These are phyloP conservation scores for Pachydiplax longipennis DNA, from an alignment of 2,888 invertebrate species.

Conservation along the genomic window DNA sequence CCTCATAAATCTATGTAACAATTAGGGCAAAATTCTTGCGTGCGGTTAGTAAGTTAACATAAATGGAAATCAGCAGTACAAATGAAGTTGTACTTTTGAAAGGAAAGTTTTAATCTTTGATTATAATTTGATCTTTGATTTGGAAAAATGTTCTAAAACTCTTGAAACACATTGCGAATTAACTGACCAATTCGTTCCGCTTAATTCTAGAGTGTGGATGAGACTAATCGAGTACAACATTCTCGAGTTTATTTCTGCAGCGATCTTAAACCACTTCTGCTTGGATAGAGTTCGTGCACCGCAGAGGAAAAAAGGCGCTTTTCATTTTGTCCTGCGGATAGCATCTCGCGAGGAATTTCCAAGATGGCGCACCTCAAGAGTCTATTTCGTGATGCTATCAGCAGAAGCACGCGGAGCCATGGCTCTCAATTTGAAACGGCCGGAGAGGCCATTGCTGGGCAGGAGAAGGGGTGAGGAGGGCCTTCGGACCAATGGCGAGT, in stretches of 20 bases:
- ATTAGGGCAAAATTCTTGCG: too few species aligned
- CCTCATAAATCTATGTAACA: too few species aligned
- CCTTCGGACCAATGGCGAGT: slow-evolving; percentile 32
- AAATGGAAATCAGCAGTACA: too few species aligned
- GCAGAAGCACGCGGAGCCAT: background rate
- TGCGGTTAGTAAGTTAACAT: too few species aligned
- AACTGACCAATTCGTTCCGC: too few species aligned
- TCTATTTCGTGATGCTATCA: slow-evolving; percentile 3
- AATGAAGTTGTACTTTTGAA: too few species aligned
- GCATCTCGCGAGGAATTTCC: slow-evolving; percentile 7
- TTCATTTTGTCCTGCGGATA: background rate
- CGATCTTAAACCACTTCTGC: background rate
- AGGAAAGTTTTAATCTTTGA: too few species aligned
- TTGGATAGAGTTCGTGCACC: background rate
- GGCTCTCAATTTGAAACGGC: slow-evolving; percentile 33
- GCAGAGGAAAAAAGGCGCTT: background rate
- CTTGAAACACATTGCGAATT: too few species aligned
- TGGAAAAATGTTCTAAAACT: too few species aligned
- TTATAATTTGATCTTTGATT: too few species aligned
- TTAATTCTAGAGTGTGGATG: too few species aligned
- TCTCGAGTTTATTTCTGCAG: background rate
- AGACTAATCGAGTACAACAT: background rate
- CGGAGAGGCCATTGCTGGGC: background rate
- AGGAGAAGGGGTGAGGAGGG: background rate
- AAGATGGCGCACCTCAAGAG: slow-evolving; percentile 32